Conservation (phyloP, 2,797 vertebrate species). For the Yasuhikotakia modesta region DNA sequence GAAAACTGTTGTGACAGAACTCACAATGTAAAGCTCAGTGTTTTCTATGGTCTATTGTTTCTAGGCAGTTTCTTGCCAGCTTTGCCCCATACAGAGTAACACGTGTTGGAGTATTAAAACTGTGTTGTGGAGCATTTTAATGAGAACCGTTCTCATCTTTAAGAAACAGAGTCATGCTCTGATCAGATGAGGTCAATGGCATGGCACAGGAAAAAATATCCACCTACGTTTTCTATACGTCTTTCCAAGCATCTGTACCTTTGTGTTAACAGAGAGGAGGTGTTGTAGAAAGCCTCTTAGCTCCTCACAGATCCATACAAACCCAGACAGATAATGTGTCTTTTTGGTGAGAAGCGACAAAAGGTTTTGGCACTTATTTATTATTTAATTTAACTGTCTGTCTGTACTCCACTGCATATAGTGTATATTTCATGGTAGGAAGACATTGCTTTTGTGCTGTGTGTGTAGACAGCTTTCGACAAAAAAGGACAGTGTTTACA, state of each 20-base stretch:
- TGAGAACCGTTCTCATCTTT: conserved; percentile 6
- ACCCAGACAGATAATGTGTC: conserved; percentile 49
- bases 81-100: background rate
- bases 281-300: conserved; percentile 46
- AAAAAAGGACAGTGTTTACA: background rate
- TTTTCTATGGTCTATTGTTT: background rate
- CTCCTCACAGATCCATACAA: conserved; percentile 47
- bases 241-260: conserved; percentile 14
- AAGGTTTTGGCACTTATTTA: conserved; percentile 49
- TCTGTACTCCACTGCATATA: conserved; percentile 12
- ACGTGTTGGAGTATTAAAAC: conserved; percentile 24
- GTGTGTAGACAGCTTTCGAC: background rate
- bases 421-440: background rate
- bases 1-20: background rate
- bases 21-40: background rate
- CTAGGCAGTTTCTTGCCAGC: background rate
- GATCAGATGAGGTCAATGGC: no score
- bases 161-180: background rate
- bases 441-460: background rate
- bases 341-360: conserved; percentile 38
- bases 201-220: conserved; percentile 29
- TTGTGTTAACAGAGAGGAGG: conserved; percentile 9
- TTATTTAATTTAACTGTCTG: conserved; percentile 34
- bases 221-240: conserved; percentile 34
- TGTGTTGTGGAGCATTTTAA: conserved; percentile 3